Percentiles rank a stretch among this genome's conserved stretches.
Evolutionary conservation across 2,797 vertebrate species (phyloP).

Genomic region (Chelidonichthys spinosus): DNA sequence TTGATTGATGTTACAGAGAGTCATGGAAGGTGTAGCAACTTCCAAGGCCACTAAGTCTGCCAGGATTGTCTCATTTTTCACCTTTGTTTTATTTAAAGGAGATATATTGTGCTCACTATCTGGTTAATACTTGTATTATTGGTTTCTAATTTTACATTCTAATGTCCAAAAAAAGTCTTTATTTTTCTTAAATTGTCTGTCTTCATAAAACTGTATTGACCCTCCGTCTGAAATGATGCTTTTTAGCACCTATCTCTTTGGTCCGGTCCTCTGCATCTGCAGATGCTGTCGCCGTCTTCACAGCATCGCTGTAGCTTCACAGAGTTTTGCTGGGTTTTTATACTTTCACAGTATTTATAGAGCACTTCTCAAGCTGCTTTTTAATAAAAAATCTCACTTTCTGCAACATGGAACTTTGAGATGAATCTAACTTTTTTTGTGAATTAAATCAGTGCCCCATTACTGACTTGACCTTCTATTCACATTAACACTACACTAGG

Average conservation of each 20-base stretch:
- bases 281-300: neutral
- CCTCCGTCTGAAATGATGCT: neutral
- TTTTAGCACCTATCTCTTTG: neutral
- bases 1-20: slow-evolving; percentile 2
- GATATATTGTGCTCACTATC: neutral
- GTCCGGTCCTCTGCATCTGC: neutral
- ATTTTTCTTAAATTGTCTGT: neutral
- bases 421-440: slow-evolving; percentile 4
- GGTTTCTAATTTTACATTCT: neutral
- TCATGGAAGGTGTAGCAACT: neutral
- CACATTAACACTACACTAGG: neutral
- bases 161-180: neutral
- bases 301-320: neutral
- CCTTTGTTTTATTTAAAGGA: neutral
- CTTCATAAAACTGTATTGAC: neutral
- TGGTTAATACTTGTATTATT: neutral
- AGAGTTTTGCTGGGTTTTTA: neutral
- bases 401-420: neutral
- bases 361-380: neutral
- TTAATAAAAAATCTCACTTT: neutral
- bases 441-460: neutral
- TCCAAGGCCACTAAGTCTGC: neutral
- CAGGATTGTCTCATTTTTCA: neutral
- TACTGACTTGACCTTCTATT: neutral
- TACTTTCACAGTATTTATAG: neutral